A percentile compares a stretch with the other conserved stretches of the same genome.
Conservation (phyloP, 2,113 vertebrate genomes). For the Lepidothrix coronata region DNA sequence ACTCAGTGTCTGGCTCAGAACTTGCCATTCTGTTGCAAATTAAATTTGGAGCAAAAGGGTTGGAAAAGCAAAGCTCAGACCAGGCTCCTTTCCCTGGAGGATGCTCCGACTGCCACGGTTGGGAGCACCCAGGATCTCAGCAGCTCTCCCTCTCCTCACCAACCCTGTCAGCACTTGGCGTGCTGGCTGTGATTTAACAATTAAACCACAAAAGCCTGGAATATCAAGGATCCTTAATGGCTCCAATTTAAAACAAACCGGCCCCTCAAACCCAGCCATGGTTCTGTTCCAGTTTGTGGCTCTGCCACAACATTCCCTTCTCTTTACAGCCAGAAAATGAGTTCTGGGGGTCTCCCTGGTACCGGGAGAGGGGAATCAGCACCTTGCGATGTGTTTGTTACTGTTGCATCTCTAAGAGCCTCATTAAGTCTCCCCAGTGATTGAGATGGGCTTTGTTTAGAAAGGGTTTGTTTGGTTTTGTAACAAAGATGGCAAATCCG, state of each 20-base stretch:
- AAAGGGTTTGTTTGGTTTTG: conserved; percentile 38
- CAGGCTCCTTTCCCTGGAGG: not conserved
- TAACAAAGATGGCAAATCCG: conserved; percentile 49
- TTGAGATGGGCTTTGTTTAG: conserved; percentile 35
- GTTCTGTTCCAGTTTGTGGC: not conserved
- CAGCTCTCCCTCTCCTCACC: not conserved
- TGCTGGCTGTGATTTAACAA: not conserved
- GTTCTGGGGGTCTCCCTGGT: not conserved
- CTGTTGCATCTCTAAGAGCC: conserved; percentile 61
- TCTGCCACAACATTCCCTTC: not conserved
- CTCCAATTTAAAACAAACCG: not conserved
- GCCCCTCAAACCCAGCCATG: accelerated
- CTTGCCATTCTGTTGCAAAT: not conserved
- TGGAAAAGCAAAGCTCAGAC: not conserved
- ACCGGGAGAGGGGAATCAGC: conserved; percentile 25
- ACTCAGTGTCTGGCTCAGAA: not conserved
- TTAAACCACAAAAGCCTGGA: accelerated
- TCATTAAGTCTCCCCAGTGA: conserved; percentile 65
- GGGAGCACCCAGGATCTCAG: not conserved
- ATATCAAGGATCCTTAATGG: accelerated
- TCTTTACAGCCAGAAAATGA: not conserved
- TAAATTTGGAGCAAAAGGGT: not conserved
- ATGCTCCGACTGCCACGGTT: not conserved
- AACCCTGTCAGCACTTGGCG: not conserved
- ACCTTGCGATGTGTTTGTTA: conserved; percentile 2